Percentiles rank a stretch among this genome's conserved stretches.
Conservation (phyloP, 1,140 invertebrate species). For the Hermetia illucens region DNA sequence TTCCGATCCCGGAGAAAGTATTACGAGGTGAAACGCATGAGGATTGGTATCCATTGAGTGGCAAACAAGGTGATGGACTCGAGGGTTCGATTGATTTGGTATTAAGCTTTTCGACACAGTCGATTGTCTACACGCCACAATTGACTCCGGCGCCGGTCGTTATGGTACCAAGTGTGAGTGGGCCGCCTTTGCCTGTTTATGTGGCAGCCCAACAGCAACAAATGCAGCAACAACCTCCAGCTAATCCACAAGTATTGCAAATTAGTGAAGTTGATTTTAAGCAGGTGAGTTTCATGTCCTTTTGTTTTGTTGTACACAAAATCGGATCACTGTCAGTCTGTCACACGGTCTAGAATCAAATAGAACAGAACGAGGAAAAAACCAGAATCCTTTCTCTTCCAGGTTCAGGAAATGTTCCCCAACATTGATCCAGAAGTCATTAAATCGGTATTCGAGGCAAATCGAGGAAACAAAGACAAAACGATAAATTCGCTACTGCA, state of each 20-base stretch:
- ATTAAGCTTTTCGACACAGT: conserved; percentile 43
- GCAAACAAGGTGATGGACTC: conserved; percentile 82
- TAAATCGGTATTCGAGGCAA: conserved; percentile 78
- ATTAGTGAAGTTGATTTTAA: conserved; percentile 57
- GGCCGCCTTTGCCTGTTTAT: conserved; percentile 38
- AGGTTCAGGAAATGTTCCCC: conserved; percentile 94
- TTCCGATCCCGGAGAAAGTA: conserved; percentile 68
- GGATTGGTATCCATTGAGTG: conserved; percentile 84
- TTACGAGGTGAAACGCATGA: conserved; percentile 79
- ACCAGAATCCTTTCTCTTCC: conserved; percentile 25
- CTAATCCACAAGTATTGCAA: conserved; percentile 17
- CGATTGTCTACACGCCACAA: conserved; percentile 10
- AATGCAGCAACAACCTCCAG: conserved; percentile 21
- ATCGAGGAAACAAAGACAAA: conserved; percentile 76
- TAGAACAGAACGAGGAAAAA: too few relatives aligned
- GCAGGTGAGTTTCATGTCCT: conserved; percentile 54
- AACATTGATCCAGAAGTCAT: conserved; percentile 86
- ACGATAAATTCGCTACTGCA: conserved; percentile 85
- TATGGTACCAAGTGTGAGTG: conserved; percentile 42
- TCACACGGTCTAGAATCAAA: too few relatives aligned
- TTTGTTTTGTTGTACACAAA: too few relatives aligned
- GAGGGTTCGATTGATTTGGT: conserved; percentile 78
- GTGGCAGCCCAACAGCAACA: conserved; percentile 21
- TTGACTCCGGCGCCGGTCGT: conserved; percentile 34
- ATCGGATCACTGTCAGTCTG: too few relatives aligned